These are phyloP conservation scores for Thunnus albacares DNA, from an alignment of 2,797 vertebrate species.

Conservation along the genomic window DNA sequence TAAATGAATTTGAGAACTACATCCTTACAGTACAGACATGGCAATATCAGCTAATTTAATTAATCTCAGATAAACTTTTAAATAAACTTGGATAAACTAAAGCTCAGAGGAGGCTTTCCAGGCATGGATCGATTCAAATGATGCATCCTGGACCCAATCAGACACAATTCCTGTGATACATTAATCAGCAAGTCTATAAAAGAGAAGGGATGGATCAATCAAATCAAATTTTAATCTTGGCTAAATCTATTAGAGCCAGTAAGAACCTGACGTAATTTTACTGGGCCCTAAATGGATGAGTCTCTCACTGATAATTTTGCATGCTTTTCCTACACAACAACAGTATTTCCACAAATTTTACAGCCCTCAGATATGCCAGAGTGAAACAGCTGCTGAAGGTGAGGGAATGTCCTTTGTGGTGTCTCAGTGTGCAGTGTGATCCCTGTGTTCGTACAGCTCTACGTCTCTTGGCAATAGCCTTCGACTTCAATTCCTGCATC, in stretches of 20 bases:
- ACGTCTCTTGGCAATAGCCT: slow-evolving; percentile 29
- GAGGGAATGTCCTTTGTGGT: slow-evolving; percentile 14
- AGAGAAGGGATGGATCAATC: background rate
- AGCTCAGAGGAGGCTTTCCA: background rate
- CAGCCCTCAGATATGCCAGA: background rate
- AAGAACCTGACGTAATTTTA: background rate
- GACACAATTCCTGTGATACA: background rate
- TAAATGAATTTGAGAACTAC: background rate
- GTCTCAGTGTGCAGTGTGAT: slow-evolving; percentile 32
- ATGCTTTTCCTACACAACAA: background rate
- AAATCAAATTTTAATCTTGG: no score
- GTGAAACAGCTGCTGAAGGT: slow-evolving; percentile 32
- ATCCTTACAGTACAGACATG: background rate
- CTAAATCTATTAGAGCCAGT: background rate
- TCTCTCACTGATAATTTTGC: background rate
- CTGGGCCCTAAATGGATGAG: background rate
- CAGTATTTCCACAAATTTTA: slow-evolving; percentile 5
- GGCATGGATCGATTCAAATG: background rate
- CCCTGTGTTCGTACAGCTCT: slow-evolving; percentile 16
- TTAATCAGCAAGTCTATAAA: background rate
- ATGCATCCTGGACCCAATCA: background rate
- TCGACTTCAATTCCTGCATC: slow-evolving; percentile 54
- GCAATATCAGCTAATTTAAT: slow-evolving; percentile 11
- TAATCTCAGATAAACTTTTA: background rate
- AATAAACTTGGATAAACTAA: background rate